Evolutionary conservation across 2,797 vertebrate species (phyloP), one percentile per base, ranked within the genome.

Genomic region (Heliangelus exortis): DNA sequence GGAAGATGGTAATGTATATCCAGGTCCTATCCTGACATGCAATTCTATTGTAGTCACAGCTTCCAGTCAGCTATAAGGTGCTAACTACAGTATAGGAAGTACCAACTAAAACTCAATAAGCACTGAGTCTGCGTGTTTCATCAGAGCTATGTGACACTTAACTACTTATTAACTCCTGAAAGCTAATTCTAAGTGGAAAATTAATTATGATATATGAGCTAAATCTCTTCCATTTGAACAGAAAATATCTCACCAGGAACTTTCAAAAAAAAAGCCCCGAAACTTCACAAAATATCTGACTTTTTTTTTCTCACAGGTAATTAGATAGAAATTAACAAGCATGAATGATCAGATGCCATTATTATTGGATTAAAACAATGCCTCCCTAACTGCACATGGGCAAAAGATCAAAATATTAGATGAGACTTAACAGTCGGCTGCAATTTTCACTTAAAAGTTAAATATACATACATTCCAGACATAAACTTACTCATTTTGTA

Each of bases 141-240:
- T 71, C 47, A 45, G 8, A 34, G n/a, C 54, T 54, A 36, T 71
- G 45, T 47, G 59, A 74, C 63, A 94, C 54, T 55, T 53, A 74
- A 63, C 25, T 31, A 50, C 65, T 74, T 87, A 80, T 65, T 85
- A 91, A 85, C 21, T 34, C 57, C 39, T 68, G 31, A 77, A 96
- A 83, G 36, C 36, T 71, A 80, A n/a, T 31, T 80, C 50, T 58
- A 90, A 92, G 80, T 85, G n/a, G 75, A 94, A 84, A 82, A 50
- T 39, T 74, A 54, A 36, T 48, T 41, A 34, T 21, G 22, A 65
- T 1, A 4, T 25, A 25, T 63, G 20, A 50, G 54, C 13, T 47
- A 87, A 71, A 74, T 79, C 36, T 84, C 47, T 58, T 63, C 58
- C 9, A 21, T 59, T 69, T 79, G 34, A 86, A 69, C 16, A 77